Evolutionary conservation across 1,140 invertebrate species (phyloP).

Genomic region (Drosophila ananassae): DNA sequence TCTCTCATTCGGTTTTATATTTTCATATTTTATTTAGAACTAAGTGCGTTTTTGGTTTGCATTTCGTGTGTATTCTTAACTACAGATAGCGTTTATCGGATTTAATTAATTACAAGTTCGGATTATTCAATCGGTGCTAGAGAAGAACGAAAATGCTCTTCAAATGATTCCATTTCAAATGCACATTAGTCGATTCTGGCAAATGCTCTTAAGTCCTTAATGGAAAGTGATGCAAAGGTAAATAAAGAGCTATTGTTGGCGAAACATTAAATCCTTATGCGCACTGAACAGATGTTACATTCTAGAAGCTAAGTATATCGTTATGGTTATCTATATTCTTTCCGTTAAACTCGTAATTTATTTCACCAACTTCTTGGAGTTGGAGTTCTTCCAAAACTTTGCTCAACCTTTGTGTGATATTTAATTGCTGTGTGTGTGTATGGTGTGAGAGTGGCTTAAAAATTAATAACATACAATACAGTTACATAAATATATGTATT

Average conservation of each 20-base stretch:
- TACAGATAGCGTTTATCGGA: conserved; percentile 13
- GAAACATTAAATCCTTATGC: conserved; percentile 15
- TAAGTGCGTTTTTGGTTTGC: conserved; percentile 43
- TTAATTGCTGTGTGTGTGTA: conserved; percentile 29
- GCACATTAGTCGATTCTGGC: neutral
- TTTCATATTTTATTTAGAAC: conserved; percentile 35
- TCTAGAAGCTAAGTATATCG: conserved; percentile 7
- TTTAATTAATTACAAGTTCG: conserved; percentile 38
- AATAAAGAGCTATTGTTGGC: neutral
- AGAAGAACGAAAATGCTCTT: conserved; percentile 11
- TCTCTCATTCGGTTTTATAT: conserved; percentile 4
- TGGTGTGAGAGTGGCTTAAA: conserved; percentile 60
- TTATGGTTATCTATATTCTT: conserved; percentile 16
- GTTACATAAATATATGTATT: conserved; percentile 59
- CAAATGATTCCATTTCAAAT: conserved; percentile 6
- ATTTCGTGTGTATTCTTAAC: conserved; percentile 27
- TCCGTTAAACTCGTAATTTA: conserved; percentile 51
- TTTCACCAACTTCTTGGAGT: conserved; percentile 11
- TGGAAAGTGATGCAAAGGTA: neutral
- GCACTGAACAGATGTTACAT: conserved; percentile 21
- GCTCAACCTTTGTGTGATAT: conserved; percentile 26
- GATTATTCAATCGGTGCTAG: conserved; percentile 23
- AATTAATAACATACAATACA: conserved; percentile 79
- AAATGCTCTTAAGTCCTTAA: neutral
- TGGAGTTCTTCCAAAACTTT: conserved; percentile 26